Evolutionary conservation across 2,113 vertebrate species (phyloP).

Genomic region (Lampris megalopsis): DNA sequence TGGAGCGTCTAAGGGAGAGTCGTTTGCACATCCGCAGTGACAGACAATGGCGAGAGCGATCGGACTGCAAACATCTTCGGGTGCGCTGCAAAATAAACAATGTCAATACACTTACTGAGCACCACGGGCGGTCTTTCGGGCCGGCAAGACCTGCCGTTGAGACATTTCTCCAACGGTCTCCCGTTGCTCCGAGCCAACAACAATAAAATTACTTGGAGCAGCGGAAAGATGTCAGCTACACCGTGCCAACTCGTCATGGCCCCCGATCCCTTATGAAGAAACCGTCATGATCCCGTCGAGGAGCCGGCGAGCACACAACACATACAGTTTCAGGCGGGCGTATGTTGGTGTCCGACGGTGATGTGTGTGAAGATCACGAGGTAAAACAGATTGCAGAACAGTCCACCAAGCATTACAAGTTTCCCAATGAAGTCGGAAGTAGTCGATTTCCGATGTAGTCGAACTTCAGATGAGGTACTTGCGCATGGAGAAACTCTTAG

Average conservation of each 20-base stretch:
- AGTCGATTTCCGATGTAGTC: slow-evolving; percentile 35
- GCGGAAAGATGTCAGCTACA: slow-evolving; percentile 40
- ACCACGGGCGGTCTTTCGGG: slow-evolving; percentile 78
- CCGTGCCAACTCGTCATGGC: slow-evolving; percentile 70
- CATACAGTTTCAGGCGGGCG: no score
- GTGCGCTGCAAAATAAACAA: background rate
- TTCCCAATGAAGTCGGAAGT: slow-evolving; percentile 16
- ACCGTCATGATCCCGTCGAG: background rate
- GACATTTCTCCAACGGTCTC: slow-evolving; percentile 62
- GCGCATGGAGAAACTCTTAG: no score
- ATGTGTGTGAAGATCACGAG: slow-evolving; percentile 48
- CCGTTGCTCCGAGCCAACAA: slow-evolving; percentile 43
- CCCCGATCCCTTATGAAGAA: slow-evolving; percentile 64
- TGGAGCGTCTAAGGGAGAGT: no score
- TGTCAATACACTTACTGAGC: slow-evolving; percentile 75
- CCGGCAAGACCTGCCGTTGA: slow-evolving; percentile 23
- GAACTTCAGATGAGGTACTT: background rate
- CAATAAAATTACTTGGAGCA: slow-evolving; percentile 63
- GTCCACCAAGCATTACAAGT: background rate
- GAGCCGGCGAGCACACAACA: background rate
- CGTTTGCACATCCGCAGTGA: no score
- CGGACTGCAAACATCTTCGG: background rate
- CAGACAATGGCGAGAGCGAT: background rate
- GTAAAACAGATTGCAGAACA: slow-evolving; percentile 23
- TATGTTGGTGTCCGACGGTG: no score